Evolutionary conservation across 2,113 vertebrate species (phyloP).

Genomic region (Neotoma lepida): DNA sequence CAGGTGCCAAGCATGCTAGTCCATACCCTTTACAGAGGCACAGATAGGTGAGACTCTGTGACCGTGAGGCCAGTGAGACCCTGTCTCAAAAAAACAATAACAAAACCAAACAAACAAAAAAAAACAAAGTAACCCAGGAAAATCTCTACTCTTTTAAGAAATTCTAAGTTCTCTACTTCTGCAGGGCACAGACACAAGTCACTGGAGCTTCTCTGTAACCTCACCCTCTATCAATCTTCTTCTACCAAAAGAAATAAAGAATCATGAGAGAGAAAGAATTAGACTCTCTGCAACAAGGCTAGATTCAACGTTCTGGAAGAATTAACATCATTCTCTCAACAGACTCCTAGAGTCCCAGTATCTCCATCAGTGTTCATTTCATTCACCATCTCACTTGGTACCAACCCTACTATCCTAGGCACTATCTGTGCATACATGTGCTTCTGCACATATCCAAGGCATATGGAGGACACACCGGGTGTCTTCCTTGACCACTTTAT

Average conservation of each 20-base stretch:
- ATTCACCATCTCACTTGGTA: constrained; percentile 28
- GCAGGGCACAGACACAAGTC: constrained; percentile 33
- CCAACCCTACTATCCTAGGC: constrained; percentile 18
- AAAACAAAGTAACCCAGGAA: neutral
- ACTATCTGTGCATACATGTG: no score
- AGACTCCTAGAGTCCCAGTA: constrained; percentile 36
- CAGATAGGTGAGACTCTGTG: neutral
- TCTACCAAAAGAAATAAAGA: constrained; percentile 53
- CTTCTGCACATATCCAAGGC: neutral
- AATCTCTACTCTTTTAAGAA: constrained; percentile 70
- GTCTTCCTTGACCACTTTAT: neutral
- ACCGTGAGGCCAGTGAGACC: neutral
- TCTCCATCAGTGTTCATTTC: constrained; percentile 58
- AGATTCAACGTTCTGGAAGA: constrained; percentile 64
- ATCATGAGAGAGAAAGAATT: constrained; percentile 66
- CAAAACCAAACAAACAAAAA: neutral
- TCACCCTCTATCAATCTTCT: constrained; percentile 46
- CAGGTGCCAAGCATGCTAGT: neutral
- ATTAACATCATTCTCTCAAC: constrained; percentile 18
- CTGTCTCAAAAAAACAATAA: neutral
- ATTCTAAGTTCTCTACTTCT: constrained; percentile 64
- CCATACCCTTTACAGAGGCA: neutral
- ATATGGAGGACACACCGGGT: neutral
- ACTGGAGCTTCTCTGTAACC: constrained; percentile 71
- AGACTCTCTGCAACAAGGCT: constrained; percentile 66